Conservation (phyloP, 2,888 invertebrate genomes). For the Caenorhabditis angaria region DNA sequence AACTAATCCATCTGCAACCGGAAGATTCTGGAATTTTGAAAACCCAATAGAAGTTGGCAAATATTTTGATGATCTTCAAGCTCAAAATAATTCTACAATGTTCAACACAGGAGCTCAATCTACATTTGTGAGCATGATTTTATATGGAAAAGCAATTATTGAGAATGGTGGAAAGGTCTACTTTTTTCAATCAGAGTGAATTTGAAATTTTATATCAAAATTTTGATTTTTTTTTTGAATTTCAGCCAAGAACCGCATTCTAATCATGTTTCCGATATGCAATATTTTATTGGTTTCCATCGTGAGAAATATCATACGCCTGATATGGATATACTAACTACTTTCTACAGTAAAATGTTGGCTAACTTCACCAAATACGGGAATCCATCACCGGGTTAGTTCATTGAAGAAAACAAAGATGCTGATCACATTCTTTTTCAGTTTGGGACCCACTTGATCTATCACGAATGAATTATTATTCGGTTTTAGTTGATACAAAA, state of each 20-base stretch:
- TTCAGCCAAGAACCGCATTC: conserved; percentile 22
- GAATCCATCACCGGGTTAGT: conserved; percentile 25
- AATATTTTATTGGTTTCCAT: conserved; percentile 34
- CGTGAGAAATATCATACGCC: conserved; percentile 18
- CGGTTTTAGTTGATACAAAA: conserved; percentile 21
- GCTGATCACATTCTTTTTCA: conserved; percentile 5
- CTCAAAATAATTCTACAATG: neutral
- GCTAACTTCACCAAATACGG: conserved; percentile 27
- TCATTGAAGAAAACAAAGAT: too few species aligned
- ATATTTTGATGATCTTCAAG: conserved; percentile 15
- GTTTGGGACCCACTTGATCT: conserved; percentile 25
- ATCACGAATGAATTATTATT: conserved; percentile 30
- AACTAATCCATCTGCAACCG: conserved; percentile 21
- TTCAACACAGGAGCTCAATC: conserved; percentile 11
- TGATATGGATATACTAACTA: conserved; percentile 28
- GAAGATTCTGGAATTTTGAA: conserved; percentile 31
- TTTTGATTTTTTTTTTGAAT: too few species aligned
- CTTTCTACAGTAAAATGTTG: conserved; percentile 23
- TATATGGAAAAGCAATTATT: conserved; percentile 8
- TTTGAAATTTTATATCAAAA: neutral
- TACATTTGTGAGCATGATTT: conserved; percentile 16
- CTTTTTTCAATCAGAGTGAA: conserved; percentile 25
- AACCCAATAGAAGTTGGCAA: conserved; percentile 29
- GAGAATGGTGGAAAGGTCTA: conserved; percentile 24
- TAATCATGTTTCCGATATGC: conserved; percentile 29